Conservation (phyloP, 2,113 vertebrate species). For the Channa maculata region DNA sequence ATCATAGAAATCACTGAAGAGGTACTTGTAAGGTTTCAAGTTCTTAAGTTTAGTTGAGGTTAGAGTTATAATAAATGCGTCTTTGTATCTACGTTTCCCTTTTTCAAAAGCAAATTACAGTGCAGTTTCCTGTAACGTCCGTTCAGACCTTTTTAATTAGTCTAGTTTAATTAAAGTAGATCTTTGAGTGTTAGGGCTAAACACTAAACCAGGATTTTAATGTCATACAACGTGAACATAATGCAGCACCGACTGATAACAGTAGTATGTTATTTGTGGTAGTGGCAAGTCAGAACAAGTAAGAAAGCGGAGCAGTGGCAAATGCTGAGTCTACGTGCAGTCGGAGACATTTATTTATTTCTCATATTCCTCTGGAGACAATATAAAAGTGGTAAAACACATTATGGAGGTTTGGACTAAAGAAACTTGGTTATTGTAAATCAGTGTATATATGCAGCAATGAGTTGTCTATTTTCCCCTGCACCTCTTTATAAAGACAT, state of each 20-base stretch:
- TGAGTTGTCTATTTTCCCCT: too few relatives aligned
- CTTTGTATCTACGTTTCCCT: too few relatives aligned
- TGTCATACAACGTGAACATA: background rate
- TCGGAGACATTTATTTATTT: too few relatives aligned
- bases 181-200: background rate
- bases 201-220: background rate
- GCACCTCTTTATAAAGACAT: too few relatives aligned
- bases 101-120: background rate
- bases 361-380: too few relatives aligned
- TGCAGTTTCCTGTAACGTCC: background rate
- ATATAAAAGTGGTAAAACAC: too few relatives aligned
- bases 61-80: background rate
- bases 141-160: too few relatives aligned
- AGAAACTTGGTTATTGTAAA: too few relatives aligned
- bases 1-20: slow-evolving; percentile 91
- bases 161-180: background rate
- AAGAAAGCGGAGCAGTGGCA: background rate
- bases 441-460: too few relatives aligned
- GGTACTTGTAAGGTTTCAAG: slow-evolving; percentile 76
- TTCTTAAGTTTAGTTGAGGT: too few relatives aligned
- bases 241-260: background rate
- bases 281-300: slow-evolving; percentile 18
- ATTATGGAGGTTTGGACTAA: too few relatives aligned
- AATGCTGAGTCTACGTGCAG: too few relatives aligned
- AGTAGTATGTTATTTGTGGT: background rate